Percentiles rank a stretch among this genome's conserved stretches.
phyloP scores from a whole-genome alignment of 2,888 invertebrate genomes.

The Monochamus alternatus region DNA sequence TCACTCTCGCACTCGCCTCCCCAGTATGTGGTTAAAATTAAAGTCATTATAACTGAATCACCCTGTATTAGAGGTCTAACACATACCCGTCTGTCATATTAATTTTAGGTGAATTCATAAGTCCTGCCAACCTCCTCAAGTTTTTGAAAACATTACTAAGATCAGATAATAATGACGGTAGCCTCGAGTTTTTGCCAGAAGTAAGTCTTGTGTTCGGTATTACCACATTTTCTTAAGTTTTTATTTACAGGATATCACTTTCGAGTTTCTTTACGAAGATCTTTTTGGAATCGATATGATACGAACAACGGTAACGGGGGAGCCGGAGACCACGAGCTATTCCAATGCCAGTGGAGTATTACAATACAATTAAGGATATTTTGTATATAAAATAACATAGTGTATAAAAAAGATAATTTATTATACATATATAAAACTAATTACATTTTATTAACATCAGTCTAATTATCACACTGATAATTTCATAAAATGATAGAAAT shows the following conservation, averaged over 20 bases:
- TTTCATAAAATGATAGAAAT: constrained; percentile 46
- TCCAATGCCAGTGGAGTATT: no score
- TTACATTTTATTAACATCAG: constrained; percentile 50
- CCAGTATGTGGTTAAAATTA: no score
- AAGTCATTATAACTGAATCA: no score
- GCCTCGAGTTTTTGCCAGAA: constrained; percentile 61
- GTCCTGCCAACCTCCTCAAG: constrained; percentile 53
- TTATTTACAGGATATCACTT: constrained; percentile 69
- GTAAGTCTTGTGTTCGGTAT: constrained; percentile 51
- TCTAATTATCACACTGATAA: constrained; percentile 52
- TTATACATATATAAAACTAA: constrained; percentile 53
- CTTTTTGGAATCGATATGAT: constrained; percentile 73
- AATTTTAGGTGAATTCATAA: constrained; percentile 59
- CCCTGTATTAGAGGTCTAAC: no score
- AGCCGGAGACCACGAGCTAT: no score
- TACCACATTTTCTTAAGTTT: constrained; percentile 38
- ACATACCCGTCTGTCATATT: no score
- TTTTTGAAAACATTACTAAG: constrained; percentile 61
- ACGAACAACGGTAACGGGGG: constrained; percentile 46
- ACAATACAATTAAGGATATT: background rate
- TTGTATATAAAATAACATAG: constrained; percentile 25
- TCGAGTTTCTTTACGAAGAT: constrained; percentile 69
- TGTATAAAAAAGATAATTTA: constrained; percentile 45
- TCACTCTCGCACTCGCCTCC: no score
- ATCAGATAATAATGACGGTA: constrained; percentile 46